Base-by-base conservation (phyloP, 2,888 invertebrate species). In the Stomorhina lunata region DNA sequence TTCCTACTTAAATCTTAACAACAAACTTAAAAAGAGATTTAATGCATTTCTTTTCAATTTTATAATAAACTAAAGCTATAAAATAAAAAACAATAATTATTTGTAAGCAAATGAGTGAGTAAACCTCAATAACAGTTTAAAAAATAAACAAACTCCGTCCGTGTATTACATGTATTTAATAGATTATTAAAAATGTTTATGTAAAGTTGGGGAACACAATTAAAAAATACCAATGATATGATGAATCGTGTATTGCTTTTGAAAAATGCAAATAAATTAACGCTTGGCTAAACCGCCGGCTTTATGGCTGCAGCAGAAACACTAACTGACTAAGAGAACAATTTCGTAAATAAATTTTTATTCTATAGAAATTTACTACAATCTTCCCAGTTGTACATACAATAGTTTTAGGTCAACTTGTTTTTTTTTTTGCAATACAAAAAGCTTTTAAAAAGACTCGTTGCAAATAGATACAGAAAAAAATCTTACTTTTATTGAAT, bases 151-250 rank as follows among this genome's bases (percentile, higher is more conserved):
- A 73, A 73, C 73, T 65, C 37, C 63, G 15, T 15, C 29, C n/a
- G n/a, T 15, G 29, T n/a, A 34, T 12, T 45, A 32, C n/a, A 34
- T 45, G 12, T 17, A 43, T 15, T 6, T n/a, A 55, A 45, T 50
- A 34, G 32, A 57, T 27, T 27, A 66, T 43, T 9, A 65, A 53
- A 45, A 55, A 25, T 27, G n/a, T n/a, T n/a, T n/a, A n/a, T n/a
- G n/a, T n/a, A n/a, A 66, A 45, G 57, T 57, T 43, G 34, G 65
- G 37, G 43, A 55, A 57, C n/a, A 37, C 15, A 76, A 59, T 66
- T 66, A 75, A 57, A 50, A 75, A 66, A 75, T 59, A n/a, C 65
- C 65, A 75, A 66, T 57, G 27, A 48, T 68, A 68, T 76, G 57
- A 76, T 76, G 57, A 76, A 57, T 76, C 57, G 53, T 63, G 25